Evolutionary conservation across 2,888 invertebrate genomes (phyloP).

Genomic region (Caenorhabditis becei): DNA sequence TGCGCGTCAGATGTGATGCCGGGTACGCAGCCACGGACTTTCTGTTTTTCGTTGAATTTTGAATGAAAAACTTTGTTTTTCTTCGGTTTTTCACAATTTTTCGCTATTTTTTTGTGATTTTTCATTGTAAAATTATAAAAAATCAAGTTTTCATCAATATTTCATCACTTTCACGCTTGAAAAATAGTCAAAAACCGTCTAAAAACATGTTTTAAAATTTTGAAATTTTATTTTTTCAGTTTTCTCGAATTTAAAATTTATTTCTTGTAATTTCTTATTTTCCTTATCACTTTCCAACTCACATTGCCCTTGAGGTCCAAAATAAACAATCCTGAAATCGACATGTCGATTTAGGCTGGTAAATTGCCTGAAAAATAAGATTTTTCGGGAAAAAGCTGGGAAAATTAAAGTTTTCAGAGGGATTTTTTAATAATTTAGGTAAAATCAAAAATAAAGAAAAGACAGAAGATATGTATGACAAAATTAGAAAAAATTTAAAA

Average conservation of each 20-base stretch:
- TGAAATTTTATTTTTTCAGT: constrained; percentile 4
- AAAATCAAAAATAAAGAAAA: background rate
- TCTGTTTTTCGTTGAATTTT: background rate
- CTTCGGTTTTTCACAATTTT: background rate
- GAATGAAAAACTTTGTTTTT: background rate
- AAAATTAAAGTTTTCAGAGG: background rate
- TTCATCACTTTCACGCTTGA: no score
- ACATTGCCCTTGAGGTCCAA: constrained; percentile 96
- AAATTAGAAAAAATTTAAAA: background rate
- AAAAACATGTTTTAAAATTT: background rate
- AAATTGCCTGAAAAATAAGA: constrained; percentile 28
- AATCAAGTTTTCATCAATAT: constrained; percentile 1
- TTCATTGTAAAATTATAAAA: no score
- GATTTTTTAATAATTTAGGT: background rate
- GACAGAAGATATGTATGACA: background rate
- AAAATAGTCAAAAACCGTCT: background rate
- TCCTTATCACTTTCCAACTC: constrained; percentile 59
- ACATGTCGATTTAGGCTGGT: constrained; percentile 85
- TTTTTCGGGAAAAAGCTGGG: background rate
- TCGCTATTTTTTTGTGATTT: background rate
- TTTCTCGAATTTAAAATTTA: background rate
- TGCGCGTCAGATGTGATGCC: constrained; percentile 11
- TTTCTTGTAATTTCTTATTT: background rate
- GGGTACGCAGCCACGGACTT: background rate
- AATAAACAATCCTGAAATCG: constrained; percentile 95